Evolutionary conservation across 2,113 vertebrate species (phyloP).

Genomic region (Cygnus buccinator): DNA sequence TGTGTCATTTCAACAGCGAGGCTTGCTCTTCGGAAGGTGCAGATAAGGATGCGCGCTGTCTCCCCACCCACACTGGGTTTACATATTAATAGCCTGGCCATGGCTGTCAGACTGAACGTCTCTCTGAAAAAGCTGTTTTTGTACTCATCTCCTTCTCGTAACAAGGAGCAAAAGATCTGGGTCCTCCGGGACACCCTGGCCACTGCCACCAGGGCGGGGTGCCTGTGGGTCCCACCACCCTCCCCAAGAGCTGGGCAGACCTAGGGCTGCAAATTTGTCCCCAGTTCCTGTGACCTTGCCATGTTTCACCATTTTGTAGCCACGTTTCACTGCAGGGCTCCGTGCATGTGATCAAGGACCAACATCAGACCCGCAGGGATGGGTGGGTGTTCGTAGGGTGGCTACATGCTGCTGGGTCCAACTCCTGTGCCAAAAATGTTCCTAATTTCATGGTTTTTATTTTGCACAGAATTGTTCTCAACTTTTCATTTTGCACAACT

Average conservation of each 20-base stretch:
- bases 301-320: accelerated
- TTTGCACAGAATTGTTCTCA: background rate
- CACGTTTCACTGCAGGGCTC: background rate
- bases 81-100: conserved; percentile 8
- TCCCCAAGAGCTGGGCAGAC: background rate
- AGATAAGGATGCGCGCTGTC: background rate
- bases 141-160: background rate
- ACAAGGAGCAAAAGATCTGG: background rate
- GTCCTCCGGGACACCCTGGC: accelerated
- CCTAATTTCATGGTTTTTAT: background rate
- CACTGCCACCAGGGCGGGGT: background rate
- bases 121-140: background rate
- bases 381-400: accelerated
- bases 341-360: accelerated
- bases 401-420: background rate
- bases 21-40: background rate
- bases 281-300: accelerated
- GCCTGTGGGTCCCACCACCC: accelerated
- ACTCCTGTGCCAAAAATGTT: background rate
- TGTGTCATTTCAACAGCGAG: background rate
- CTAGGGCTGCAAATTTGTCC: too few relatives aligned
- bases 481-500: background rate
- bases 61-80: conserved; percentile 48
- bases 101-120: background rate
- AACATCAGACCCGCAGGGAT: accelerated